Base-by-base conservation (phyloP, 2,113 vertebrate species). In the Equus przewalskii region DNA sequence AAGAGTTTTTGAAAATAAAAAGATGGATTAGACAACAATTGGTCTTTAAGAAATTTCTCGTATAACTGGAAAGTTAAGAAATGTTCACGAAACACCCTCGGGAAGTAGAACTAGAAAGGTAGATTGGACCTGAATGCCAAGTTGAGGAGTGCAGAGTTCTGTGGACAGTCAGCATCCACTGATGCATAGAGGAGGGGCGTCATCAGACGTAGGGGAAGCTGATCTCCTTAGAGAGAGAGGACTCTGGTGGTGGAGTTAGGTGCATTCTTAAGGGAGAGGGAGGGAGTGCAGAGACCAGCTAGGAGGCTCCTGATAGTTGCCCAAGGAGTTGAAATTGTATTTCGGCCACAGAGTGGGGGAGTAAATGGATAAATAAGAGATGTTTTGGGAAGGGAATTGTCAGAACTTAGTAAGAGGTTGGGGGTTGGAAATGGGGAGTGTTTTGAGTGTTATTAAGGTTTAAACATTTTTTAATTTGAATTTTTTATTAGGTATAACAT, bases 1-100 rank as follows among this genome's bases (percentile, higher is more conserved):
- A 36, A 62, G 67, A 91, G 9, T 33, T 96, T 93, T 91, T 67
- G 56, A 81, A 78, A 91, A 73, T 58, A 33, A 60, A 86, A 96
- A 69, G 19, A 28, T 72, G 56, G 24, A 18, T 83, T 76, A 19
- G 49, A 69, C 26, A 60, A 21, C 81, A 79, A 60, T 16, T 21
- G 21, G 41, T 41, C 58, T 67, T 49, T 78, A 70, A 33, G 78
- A 93, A 69, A 56, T 14, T 69, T 83, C 41, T 70, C 46, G 33
- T 83, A 28, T 72, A 89, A 60, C 54, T 79, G 79, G 72, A 46
- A 85, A 82, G 36, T n/a, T 28, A 67, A 96, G 80, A 93, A 36
- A 36, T 15, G 15, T 80, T 4, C 49, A 44, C 10, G 15, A 26
- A 65, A n/a, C 33, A 33, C 44, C 16, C 6, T 67, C 18, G n/a